Percentiles rank a stretch among this genome's conserved stretches.
phyloP scores from a whole-genome alignment of 1,140 invertebrate genomes.

The Eurosta solidaginis region DNA sequence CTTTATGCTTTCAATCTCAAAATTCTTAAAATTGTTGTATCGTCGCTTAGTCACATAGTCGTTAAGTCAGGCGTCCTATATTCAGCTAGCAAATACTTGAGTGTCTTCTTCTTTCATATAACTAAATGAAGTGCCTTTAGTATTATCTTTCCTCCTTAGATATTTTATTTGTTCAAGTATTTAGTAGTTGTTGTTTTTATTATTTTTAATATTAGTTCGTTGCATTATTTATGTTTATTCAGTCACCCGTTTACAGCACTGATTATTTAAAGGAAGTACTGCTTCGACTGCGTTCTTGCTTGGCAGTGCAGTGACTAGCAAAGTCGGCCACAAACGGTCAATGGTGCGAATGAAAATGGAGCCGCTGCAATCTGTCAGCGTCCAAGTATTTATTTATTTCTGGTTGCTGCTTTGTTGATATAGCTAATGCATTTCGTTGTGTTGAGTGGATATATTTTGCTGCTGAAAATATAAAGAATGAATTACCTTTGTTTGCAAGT shows the following conservation, averaged over 20 bases:
- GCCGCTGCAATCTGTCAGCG: slow-evolving; percentile 17
- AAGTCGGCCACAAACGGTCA: neutral
- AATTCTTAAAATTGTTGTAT: too few species aligned
- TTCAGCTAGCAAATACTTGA: too few species aligned
- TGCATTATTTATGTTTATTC: slow-evolving; percentile 18
- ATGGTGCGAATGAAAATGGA: slow-evolving; percentile 14
- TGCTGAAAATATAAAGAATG: neutral
- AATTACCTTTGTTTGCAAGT: neutral
- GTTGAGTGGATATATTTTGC: neutral
- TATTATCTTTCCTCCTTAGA: slow-evolving; percentile 11
- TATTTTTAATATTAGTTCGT: neutral
- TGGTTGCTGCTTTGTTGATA: neutral
- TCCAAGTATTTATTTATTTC: neutral
- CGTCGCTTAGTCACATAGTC: neutral
- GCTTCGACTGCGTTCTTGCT: too few species aligned
- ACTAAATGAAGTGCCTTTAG: neutral
- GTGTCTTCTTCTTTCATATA: neutral
- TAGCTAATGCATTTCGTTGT: neutral
- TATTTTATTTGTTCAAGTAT: neutral
- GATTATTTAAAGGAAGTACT: neutral
- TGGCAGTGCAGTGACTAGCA: neutral
- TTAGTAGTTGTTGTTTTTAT: neutral
- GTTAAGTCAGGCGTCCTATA: neutral
- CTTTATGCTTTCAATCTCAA: too few species aligned
- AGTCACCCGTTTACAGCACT: neutral